Evolutionary conservation across 2,797 vertebrate genomes (phyloP), one percentile per base, ranked within the genome.

Genomic region (Clamator glandarius): DNA sequence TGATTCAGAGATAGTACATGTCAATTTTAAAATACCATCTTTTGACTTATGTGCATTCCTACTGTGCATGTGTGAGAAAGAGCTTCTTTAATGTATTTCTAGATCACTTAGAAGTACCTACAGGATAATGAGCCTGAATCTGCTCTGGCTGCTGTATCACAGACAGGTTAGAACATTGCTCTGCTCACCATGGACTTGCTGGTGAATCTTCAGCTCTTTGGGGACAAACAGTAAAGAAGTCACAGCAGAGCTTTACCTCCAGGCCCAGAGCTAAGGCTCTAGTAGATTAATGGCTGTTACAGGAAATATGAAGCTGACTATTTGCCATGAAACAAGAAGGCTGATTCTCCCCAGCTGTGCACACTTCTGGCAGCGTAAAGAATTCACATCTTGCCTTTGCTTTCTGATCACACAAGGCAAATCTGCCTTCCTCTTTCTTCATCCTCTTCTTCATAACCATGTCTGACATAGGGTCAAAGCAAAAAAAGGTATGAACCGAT

Each of bases 261-360:
- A 68, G 86, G 75, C 82, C 90, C 48, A 64, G 24, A 94, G 92
- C 50, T 74, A 61, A 80, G 82, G 75, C 57, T 82, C 39, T 39
- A 39, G 39, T 39, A 39, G 39, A 39, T 39, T 39, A 39, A 39
- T 12, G 39, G 39, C 39, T 39, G 39, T 69, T 51, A 70, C 61
- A 77, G 88, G 93, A 95, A 95, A 93, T 41, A 67, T 0, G 9
- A 92, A 87, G 67, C 83, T 24, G 46, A 90, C 91, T 90, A 93
- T 90, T 81, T 90, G 92, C 85, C 83, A 54, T 86, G 88, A 94
- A 95, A 82, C 57, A 57, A 84, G 86, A 79, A 44, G 67, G 59
- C 63, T 87, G 80, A 77, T 90, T 79, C 81, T 92, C 61, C 57
- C 73, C 90, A 76, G 77, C 80, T 69, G 66, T 68, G 81, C 63